phyloP scores from a whole-genome alignment of 2,797 vertebrate species.

The Takifugu rubripes region DNA sequence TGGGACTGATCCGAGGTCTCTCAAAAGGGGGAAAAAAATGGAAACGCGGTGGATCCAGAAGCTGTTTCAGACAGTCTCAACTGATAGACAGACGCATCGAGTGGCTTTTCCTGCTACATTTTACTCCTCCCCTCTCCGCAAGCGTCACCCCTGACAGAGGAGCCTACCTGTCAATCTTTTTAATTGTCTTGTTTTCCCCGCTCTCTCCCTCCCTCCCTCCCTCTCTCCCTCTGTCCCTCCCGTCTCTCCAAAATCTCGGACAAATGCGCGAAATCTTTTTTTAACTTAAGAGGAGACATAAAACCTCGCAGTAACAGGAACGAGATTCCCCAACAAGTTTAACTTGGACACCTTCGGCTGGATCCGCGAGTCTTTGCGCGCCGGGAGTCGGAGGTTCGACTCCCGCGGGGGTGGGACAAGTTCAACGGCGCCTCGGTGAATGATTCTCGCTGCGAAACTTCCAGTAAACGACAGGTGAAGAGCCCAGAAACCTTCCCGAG shows the following conservation, averaged over 20 bases:
- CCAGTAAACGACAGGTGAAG: conserved; percentile 23
- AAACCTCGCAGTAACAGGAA: too few species aligned
- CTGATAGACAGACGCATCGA: conserved; percentile 99
- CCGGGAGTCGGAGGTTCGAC: conserved; percentile 9
- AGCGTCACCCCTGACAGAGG: conserved; percentile 98
- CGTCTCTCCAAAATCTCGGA: conserved; percentile 70
- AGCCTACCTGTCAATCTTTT: conserved; percentile 98
- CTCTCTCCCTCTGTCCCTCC: conserved; percentile 5
- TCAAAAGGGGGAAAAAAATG: conserved; percentile 73
- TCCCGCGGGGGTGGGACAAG: conserved; percentile 23
- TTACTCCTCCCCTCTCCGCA: conserved; percentile 92
- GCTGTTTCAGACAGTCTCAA: conserved; percentile 96
- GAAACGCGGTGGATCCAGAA: conserved; percentile 90
- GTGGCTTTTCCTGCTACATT: conserved; percentile 92
- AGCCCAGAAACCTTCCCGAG: not conserved
- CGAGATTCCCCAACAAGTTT: too few species aligned
- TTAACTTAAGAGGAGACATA: not conserved
- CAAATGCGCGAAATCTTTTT: conserved; percentile 57
- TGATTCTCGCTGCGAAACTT: not conserved
- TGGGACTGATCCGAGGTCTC: conserved; percentile 87
- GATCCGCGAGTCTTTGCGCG: conserved; percentile 9
- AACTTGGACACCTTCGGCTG: conserved; percentile 9
- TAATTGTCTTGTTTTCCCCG: conserved; percentile 92
- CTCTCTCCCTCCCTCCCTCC: conserved; percentile 13
- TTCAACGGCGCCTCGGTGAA: conserved; percentile 3